phyloP scores from a whole-genome alignment of 1,140 invertebrate species.

The Cheumatopsyche charites region DNA sequence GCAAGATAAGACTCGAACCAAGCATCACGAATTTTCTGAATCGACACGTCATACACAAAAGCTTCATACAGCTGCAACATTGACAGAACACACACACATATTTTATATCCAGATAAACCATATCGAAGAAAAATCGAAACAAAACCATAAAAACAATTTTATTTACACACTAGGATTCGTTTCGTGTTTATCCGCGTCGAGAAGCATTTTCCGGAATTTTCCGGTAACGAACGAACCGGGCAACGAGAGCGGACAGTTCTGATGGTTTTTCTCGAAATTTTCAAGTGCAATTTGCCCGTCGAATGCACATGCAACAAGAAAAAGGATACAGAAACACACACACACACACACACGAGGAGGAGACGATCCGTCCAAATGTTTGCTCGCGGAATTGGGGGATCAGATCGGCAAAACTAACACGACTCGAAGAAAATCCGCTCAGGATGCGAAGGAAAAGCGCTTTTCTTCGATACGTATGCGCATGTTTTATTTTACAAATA shows the following conservation, averaged over 20 bases:
- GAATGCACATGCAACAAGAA: slow-evolving; percentile 6
- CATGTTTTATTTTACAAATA: too few relatives aligned
- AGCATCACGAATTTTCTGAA: too few relatives aligned
- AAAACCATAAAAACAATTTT: too few relatives aligned
- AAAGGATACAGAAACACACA: background rate
- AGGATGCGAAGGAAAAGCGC: background rate
- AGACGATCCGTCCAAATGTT: slow-evolving; percentile 41
- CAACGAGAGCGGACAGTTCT: background rate
- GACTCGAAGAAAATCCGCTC: slow-evolving; percentile 2
- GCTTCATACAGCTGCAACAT: too few relatives aligned
- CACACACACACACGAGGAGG: too few relatives aligned
- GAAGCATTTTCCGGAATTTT: background rate
- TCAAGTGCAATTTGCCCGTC: slow-evolving; percentile 22
- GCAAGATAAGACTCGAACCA: too few relatives aligned
- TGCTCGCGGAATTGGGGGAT: slow-evolving; percentile 42
- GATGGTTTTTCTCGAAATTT: background rate
- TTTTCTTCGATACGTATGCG: background rate
- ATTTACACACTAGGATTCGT: too few relatives aligned
- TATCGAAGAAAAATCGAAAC: too few relatives aligned
- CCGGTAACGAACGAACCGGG: background rate
- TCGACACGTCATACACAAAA: too few relatives aligned
- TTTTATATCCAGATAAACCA: too few relatives aligned
- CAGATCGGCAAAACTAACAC: slow-evolving; percentile 28
- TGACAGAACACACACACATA: too few relatives aligned
- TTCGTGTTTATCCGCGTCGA: background rate